Conservation (phyloP, 2,113 vertebrate species). For the Brachyhypopomus occidentalis region DNA sequence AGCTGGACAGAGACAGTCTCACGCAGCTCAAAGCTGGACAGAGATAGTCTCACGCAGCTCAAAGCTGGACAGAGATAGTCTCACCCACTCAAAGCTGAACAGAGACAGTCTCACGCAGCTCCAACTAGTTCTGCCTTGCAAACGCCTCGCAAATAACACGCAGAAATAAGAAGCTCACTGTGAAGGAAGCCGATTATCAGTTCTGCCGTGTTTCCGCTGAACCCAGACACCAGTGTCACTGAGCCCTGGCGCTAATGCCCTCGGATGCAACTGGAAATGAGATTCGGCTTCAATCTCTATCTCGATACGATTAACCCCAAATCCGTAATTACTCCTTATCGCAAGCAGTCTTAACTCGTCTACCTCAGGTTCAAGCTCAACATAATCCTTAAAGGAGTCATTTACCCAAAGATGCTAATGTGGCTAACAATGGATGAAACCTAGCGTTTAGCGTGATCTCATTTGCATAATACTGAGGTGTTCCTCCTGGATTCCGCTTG, state of each 20-base stretch:
- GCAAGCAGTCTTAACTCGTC: background rate
- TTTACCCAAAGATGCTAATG: background rate
- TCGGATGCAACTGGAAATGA: slow-evolving; percentile 9
- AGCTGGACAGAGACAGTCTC: too few relatives aligned
- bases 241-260: background rate
- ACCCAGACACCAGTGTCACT: background rate
- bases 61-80: too few relatives aligned
- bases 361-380: background rate
- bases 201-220: background rate
- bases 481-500: background rate
- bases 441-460: background rate
- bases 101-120: background rate
- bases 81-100: too few relatives aligned
- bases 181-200: too few relatives aligned
- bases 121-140: background rate
- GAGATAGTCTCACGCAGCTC: background rate
- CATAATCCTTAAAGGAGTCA: background rate
- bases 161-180: background rate
- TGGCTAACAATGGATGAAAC: background rate
- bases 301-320: background rate
- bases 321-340: slow-evolving; percentile 10
- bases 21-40: background rate
- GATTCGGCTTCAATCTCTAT: slow-evolving; percentile 13
- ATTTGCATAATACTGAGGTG: background rate
- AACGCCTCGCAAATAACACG: background rate